phyloP scores from a whole-genome alignment of 1,140 invertebrate genomes.

The Saxidomus purpurata region DNA sequence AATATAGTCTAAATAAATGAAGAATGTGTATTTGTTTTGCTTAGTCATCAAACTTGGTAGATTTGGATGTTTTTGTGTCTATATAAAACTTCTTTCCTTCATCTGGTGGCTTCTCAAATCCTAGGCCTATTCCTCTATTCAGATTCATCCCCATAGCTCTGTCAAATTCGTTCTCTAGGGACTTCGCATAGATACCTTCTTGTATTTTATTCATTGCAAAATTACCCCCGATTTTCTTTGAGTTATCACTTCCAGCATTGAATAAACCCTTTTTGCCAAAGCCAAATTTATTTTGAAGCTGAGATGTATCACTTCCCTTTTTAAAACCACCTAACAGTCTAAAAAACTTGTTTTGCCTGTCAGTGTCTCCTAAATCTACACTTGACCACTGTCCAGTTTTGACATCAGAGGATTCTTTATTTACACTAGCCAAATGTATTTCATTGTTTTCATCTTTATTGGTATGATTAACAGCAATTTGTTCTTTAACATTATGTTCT shows the following conservation, averaged over 20 bases:
- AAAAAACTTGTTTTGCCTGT: conserved; percentile 75
- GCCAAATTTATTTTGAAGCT: neutral
- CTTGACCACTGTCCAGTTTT: conserved; percentile 69
- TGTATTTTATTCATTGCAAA: conserved; percentile 61
- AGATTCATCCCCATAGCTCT: conserved; percentile 68
- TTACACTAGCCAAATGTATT: neutral
- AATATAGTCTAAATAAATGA: too few relatives aligned
- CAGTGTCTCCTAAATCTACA: conserved; percentile 65
- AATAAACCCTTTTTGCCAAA: neutral
- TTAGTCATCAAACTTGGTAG: conserved; percentile 74
- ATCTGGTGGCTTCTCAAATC: conserved; percentile 70
- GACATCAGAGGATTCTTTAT: neutral
- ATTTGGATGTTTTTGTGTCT: conserved; percentile 70
- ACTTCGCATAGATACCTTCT: conserved; percentile 66
- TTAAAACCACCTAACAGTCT: conserved; percentile 75
- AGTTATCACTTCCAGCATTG: neutral
- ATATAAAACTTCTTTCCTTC: conserved; percentile 77
- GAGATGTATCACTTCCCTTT: conserved; percentile 41
- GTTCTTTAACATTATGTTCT: neutral
- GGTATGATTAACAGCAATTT: neutral
- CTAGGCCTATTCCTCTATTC: conserved; percentile 70
- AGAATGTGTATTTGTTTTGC: too few relatives aligned
- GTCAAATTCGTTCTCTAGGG: conserved; percentile 72
- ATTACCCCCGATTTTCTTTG: conserved; percentile 27
- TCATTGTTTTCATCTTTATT: neutral